Conservation (phyloP, 2,113 vertebrate genomes). For the Lutjanus erythropterus region DNA sequence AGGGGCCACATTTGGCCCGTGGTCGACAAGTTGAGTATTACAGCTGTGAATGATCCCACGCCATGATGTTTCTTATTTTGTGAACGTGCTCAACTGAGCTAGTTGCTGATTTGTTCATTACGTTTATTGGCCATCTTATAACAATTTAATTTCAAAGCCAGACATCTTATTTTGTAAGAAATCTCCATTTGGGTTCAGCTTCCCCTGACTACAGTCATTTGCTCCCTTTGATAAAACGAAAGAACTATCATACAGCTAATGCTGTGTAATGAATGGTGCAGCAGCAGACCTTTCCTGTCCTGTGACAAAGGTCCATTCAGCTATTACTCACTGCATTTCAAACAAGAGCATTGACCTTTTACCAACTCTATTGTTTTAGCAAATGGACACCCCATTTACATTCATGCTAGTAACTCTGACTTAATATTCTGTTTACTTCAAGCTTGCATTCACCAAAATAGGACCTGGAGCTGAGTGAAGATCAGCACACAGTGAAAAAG, state of each 20-base stretch:
- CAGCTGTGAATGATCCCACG: not conserved
- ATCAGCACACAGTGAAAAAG: not conserved
- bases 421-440: not conserved
- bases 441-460: not conserved
- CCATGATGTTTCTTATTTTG: not conserved
- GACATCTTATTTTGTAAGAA: not conserved
- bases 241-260: not conserved
- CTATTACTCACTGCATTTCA: not conserved
- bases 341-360: not conserved
- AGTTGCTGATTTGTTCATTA: not conserved
- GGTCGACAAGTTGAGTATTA: too few species aligned
- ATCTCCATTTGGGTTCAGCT: not conserved
- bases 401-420: not conserved
- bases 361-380: conserved; percentile 27
- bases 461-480: not conserved
- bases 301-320: conserved; percentile 46
- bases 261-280: conserved; percentile 12
- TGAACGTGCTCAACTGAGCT: not conserved
- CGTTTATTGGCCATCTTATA: not conserved
- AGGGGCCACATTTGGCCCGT: too few species aligned
- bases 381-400: not conserved
- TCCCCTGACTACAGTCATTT: conserved; percentile 4
- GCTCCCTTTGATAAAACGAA: conserved; percentile 19
- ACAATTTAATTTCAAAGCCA: not conserved
- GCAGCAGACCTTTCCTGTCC: conserved; percentile 21